Base-by-base conservation (phyloP, 2,113 vertebrate genomes). In the Limanda limanda region DNA sequence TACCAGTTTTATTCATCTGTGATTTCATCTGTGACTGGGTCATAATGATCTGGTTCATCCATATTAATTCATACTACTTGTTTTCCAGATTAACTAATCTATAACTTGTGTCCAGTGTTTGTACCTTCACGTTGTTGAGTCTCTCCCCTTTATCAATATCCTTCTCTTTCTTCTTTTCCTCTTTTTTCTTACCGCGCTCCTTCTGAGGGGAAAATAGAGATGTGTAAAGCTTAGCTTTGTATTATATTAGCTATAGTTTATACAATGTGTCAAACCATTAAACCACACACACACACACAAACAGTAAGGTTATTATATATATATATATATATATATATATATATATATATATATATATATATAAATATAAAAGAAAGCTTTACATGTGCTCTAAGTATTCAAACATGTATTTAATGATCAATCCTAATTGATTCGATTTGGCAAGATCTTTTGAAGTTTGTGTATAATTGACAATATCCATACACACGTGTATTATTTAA, bases 161-260 rank as follows among this genome's bases (percentile, higher is more conserved):
- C 76, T 82, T 92, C 67, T 92, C 91, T 57, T 79, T 84, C 84
- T 89, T 93, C 82, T 84, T 92, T 70, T 91, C 87, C 48, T 88
- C 90, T 64, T 84, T 89, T 23, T 89, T 91, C 86, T 84, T 91
- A 6, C 88, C 88, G n/a, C 61, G 61, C 61, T 93, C 89, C 45
- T 88, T 91, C 91, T 90, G 83, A 42, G 15, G 40, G 51, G 47
- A 25, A 31, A 15, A 18, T 17, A 52, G 0, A 51, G 1, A 48
- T 40, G 45, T 52, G 35, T 4, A 74, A 47, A 67, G 17, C 14
- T 17, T 10, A 52, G 1, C 51, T 42, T 45, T 14, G 3, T 4
- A 15, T 15, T 15, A 15, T 6, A 35, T 37, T 25, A 17, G 42
- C 42, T 23, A 3, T 2, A 4, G 11, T 9, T 51, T 1, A 66